Conservation (phyloP, 2,888 invertebrate genomes). For the Petrophora chlorosata region DNA sequence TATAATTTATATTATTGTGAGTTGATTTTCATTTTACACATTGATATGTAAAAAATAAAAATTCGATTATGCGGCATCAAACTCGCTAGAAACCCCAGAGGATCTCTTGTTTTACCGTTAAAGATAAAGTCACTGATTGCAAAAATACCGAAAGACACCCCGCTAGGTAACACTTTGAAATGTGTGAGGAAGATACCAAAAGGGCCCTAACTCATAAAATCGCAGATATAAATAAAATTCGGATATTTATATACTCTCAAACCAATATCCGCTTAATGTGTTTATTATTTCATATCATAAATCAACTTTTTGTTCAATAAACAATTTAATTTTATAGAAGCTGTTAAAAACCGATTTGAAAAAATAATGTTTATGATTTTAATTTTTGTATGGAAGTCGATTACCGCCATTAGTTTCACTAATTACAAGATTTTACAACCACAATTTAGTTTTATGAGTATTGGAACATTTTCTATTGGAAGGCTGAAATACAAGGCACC, state of each 20-base stretch:
- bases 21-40: too few species aligned
- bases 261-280: conserved; percentile 35
- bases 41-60: too few species aligned
- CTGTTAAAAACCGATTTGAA: conserved; percentile 51
- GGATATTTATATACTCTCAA: conserved; percentile 20
- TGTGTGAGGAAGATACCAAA: too few species aligned
- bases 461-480: conserved; percentile 70
- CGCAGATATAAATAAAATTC: conserved; percentile 10
- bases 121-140: too few species aligned
- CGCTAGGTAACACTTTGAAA: background rate
- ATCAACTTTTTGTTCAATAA: conserved; percentile 44
- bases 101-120: too few species aligned
- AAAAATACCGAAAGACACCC: too few species aligned
- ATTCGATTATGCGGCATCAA: too few species aligned
- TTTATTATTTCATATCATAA: conserved; percentile 39
- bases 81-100: too few species aligned
- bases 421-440: conserved; percentile 75
- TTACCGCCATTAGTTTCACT: conserved; percentile 78
- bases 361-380: conserved; percentile 57
- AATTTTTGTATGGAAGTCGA: conserved; percentile 69
- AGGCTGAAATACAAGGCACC: conserved; percentile 54
- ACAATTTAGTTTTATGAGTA: conserved; percentile 73
- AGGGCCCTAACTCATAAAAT: background rate
- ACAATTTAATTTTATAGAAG: conserved; percentile 57
- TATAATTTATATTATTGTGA: too few species aligned